A percentile compares a stretch with the other conserved stretches of the same genome.
phyloP scores from a whole-genome alignment of 2,113 vertebrate genomes.

The Chaenogobius annularis region DNA sequence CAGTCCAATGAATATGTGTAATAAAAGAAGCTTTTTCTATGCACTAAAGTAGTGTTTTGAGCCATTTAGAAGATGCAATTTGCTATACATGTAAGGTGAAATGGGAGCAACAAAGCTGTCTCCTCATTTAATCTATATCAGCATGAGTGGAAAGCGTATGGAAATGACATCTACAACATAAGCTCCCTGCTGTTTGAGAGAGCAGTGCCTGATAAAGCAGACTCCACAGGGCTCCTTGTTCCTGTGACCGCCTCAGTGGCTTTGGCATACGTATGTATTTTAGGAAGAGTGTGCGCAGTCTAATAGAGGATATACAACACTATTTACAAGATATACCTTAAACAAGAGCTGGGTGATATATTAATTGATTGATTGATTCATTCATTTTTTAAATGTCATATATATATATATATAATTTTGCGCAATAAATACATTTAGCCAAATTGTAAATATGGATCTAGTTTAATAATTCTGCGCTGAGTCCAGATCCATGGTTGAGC shows the following conservation, averaged over 20 bases:
- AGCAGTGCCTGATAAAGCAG: background rate
- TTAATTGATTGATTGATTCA: too few species aligned
- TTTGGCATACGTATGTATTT: slow-evolving; percentile 5
- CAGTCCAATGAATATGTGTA: background rate
- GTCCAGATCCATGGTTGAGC: too few species aligned
- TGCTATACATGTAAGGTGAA: background rate
- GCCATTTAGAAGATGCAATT: background rate
- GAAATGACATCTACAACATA: background rate
- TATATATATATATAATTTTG: too few species aligned
- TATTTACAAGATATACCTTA: slow-evolving; percentile 2
- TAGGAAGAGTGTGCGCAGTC: slow-evolving; percentile 8
- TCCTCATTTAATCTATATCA: background rate
- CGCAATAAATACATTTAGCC: too few species aligned
- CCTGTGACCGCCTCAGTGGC: background rate
- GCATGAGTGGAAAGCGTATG: background rate
- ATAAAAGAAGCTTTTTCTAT: background rate
- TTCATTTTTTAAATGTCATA: too few species aligned
- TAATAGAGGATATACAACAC: slow-evolving; percentile 13
- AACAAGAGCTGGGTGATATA: too few species aligned
- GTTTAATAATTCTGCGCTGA: too few species aligned
- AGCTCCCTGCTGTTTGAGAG: background rate
- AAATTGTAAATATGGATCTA: too few species aligned
- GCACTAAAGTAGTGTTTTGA: background rate
- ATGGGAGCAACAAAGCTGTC: background rate
- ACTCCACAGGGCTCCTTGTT: slow-evolving; percentile 1